A percentile compares a stretch with the other conserved stretches of the same genome.
Evolutionary conservation across 2,113 vertebrate species (phyloP).

Genomic region (Helogale parvula): DNA sequence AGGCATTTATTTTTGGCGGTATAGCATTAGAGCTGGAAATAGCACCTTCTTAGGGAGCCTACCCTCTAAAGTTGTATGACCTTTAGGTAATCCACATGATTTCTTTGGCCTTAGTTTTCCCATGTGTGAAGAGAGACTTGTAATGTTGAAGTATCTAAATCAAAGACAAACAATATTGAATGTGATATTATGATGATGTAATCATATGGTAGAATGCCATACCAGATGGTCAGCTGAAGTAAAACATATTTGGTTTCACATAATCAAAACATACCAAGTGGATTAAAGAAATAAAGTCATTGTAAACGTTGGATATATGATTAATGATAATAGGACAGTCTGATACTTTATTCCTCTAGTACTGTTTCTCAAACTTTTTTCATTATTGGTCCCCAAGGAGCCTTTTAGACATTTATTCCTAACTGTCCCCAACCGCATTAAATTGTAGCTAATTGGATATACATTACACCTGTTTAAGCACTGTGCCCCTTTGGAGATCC

Average conservation of each 20-base stretch:
- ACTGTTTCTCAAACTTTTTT: not conserved
- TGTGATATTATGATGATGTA: not conserved
- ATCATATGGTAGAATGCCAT: not conserved
- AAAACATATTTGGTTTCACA: not conserved
- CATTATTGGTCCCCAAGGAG: not conserved
- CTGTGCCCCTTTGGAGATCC: not conserved
- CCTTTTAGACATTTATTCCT: not conserved
- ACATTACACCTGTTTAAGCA: not conserved
- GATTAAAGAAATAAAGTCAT: not conserved
- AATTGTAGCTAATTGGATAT: not conserved
- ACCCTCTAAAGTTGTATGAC: not conserved
- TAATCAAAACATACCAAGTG: not conserved
- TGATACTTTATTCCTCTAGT: not conserved
- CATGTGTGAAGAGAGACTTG: not conserved
- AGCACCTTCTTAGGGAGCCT: not conserved
- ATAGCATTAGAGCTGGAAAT: not conserved
- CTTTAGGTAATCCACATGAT: not conserved
- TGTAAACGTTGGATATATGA: not conserved
- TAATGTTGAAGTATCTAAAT: not conserved
- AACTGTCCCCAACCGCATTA: not conserved
- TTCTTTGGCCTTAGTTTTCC: not conserved
- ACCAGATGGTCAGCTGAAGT: not conserved
- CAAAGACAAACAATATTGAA: conserved; percentile 26
- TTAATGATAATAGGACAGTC: not conserved
- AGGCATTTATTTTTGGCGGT: not conserved